A percentile compares a stretch with the other conserved stretches of the same genome.
These are phyloP conservation scores for Phalera bucephala DNA, from an alignment of 2,888 invertebrate genomes.

Conservation along the genomic window DNA sequence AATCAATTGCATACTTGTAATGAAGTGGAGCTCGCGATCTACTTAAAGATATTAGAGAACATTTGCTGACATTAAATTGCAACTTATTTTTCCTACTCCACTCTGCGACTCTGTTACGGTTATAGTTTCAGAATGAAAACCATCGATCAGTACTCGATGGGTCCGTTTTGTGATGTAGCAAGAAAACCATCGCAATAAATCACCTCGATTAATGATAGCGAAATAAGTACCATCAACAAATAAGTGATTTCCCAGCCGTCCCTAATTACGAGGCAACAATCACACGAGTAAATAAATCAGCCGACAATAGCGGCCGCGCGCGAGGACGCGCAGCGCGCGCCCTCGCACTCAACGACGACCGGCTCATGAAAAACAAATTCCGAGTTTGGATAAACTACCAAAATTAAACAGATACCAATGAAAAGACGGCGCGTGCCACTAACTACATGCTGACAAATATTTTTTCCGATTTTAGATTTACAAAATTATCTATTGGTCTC, in stretches of 20 bases:
- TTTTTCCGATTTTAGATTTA: conserved; percentile 6
- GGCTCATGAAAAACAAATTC: conserved; percentile 80
- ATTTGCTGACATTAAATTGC: too few species aligned
- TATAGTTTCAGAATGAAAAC: too few species aligned
- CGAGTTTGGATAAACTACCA: conserved; percentile 62
- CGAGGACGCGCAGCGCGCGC: conserved; percentile 70
- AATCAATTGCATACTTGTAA: too few species aligned
- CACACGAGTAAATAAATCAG: conserved; percentile 68
- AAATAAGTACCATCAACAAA: conserved; percentile 49
- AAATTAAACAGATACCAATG: conserved; percentile 80
- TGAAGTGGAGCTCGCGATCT: too few species aligned
- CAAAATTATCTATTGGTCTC: background rate
- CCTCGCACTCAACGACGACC: conserved; percentile 64
- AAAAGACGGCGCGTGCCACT: conserved; percentile 71
- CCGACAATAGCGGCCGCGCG: conserved; percentile 60
- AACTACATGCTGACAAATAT: conserved; percentile 38
- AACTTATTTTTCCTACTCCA: too few species aligned
- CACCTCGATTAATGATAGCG: conserved; percentile 34
- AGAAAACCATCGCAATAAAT: too few species aligned
- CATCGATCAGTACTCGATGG: too few species aligned
- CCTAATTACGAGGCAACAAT: conserved; percentile 58
- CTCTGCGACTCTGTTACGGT: too few species aligned
- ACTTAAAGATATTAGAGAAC: too few species aligned
- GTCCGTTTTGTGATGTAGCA: too few species aligned
- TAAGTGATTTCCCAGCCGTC: conserved; percentile 51